Conservation (phyloP, 2,888 invertebrate genomes). For the Trachelus iudaicus region DNA sequence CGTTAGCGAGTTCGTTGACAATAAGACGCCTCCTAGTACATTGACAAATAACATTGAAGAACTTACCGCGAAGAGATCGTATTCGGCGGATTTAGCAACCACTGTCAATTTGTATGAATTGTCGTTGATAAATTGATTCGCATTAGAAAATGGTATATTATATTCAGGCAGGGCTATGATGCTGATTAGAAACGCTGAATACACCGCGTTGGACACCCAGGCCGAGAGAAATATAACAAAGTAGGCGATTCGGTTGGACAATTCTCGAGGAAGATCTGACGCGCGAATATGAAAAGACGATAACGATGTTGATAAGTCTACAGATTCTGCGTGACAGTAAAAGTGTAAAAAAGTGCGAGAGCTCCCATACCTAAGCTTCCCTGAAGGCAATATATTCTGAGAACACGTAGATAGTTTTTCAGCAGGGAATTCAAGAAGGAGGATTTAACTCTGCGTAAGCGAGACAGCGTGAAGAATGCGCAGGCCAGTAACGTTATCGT, state of each 20-base stretch:
- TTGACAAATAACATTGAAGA: too few species aligned
- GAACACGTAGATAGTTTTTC: conserved; percentile 22
- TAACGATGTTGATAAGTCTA: too few species aligned
- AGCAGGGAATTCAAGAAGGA: conserved; percentile 2
- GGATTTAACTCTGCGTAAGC: too few species aligned
- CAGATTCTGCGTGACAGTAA: too few species aligned
- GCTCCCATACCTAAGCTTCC: conserved; percentile 23
- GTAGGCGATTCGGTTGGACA: conserved; percentile 43
- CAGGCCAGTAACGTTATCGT: conserved; percentile 7
- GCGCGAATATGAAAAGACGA: too few species aligned
- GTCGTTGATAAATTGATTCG: conserved; percentile 43
- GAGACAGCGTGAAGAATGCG: too few species aligned
- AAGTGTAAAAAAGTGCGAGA: too few species aligned
- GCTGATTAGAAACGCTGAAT: conserved; percentile 51
- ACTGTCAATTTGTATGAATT: conserved; percentile 46
- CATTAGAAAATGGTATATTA: conserved; percentile 44
- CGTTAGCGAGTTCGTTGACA: too few species aligned
- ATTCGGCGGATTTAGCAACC: conserved; percentile 41
- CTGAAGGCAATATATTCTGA: conserved; percentile 39
- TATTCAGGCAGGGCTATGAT: conserved; percentile 35
- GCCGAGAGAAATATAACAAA: conserved; percentile 49
- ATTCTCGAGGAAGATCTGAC: conserved; percentile 41
- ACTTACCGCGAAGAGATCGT: conserved; percentile 41
- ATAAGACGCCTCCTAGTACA: too few species aligned
- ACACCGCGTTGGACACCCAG: conserved; percentile 43